Evolutionary conservation across 1,140 invertebrate species (phyloP), one percentile per base, ranked within the genome.

Genomic region (Aphidius ervi): DNA sequence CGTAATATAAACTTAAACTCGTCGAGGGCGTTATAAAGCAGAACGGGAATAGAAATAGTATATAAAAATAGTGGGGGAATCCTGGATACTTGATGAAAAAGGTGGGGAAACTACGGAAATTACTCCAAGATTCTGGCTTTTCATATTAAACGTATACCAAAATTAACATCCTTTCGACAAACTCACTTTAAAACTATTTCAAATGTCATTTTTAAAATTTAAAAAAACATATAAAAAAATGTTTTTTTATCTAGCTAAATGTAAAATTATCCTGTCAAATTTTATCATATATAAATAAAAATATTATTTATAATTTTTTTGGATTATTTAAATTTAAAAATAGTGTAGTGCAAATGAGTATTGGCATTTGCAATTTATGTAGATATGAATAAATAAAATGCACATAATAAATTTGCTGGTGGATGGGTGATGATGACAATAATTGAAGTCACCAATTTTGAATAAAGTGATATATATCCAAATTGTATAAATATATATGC

Each of bases 401-500:
- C 2, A 31, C 23, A 31, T 31, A 2, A 31, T 31, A 31, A 31
- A 31, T 31, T 31, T 31, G 0, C 23, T 31, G 23, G 23, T 31
- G 23, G 23, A 31, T 31, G 4, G 2, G 4, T 31, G 52, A 6
- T 5, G 40, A 10, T 9, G 40, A 7, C 31, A 54, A 39, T 41
- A 39, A 9, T 37, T 41, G 16, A 54, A 39, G 59, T 67, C 47
- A 40, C 55, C 48, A 65, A 64, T 58, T 59, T 52, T 58, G 57
- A 46, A 74, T 72, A 73, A 63, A 76, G 70, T 65, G 70, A 78
- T 31, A 31, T 31, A 31, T 31, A 31, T 77, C 72, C 68, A 68
- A 74, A 69, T 70, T 66, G 72, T 75, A 74, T 70, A 71, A 75
- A 77, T 78, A 77, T 76, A 71, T 75, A 79, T 79, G 76, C 75